Base-by-base conservation (phyloP, 2,797 vertebrate genomes). In the Clarias pachynema region DNA sequence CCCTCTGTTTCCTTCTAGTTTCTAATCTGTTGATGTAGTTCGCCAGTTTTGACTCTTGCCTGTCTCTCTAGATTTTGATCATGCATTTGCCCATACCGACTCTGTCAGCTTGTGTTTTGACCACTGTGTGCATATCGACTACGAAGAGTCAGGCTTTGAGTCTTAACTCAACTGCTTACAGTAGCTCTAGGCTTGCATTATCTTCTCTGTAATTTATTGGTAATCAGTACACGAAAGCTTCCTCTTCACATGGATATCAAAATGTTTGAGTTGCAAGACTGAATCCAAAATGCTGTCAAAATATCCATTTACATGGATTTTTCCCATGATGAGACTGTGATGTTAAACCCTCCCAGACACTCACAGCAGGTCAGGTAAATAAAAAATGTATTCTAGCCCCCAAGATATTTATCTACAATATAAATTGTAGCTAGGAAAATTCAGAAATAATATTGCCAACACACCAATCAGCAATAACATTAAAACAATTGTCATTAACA, bases 31-130 rank as follows among this genome's bases (percentile, higher is more conserved):
- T 79, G 34, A 18, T 63, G 18, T 44, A 79, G 24, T 79, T 63
- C 5, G 3, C 22, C 1, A 44, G 34, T 63, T 63, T 63, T 79
- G 77, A 37, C 57, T 79, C 34, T 79, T 62, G n/a, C 20, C 14
- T 81, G 77, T 44, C 77, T 79, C 81, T 59, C 3, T 59, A 34
- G 53, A 59, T 82, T 59, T n/a, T 20, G 34, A 40, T 79, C 77
- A 79, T 63, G 77, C 10, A 20, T 79, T 62, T 63, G 77, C 59
- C 66, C 31, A 57, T 69, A 72, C 14, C 12, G 31, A 72, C 53
- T 59, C 66, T 82, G 80, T 37, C 49, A 53, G 26, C 8, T 70
- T 57, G 31, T 60, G 53, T 66, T 82, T 79, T 79, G 59, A 62
- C 60, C 24, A 26, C 24, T 79, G 34, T 63, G 37, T 26, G 59